Percentiles rank a stretch among this genome's conserved stretches.
phyloP scores from a whole-genome alignment of 2,888 invertebrate genomes.

The Drosophila fungiperda region DNA sequence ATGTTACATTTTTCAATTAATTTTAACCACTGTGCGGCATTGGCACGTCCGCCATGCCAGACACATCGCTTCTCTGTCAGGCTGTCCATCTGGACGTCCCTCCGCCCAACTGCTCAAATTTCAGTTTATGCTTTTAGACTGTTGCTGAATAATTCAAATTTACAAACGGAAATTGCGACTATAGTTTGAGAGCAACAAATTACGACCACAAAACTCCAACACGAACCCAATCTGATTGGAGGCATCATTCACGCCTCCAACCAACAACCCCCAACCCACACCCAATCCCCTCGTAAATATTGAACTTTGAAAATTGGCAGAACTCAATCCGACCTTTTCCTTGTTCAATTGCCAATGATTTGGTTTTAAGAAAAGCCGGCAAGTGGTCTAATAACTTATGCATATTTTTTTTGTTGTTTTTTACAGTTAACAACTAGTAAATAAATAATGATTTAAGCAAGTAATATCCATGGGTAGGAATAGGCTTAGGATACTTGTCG shows the following conservation, averaged over 20 bases:
- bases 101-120: conserved; percentile 24
- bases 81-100: background rate
- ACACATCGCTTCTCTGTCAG: background rate
- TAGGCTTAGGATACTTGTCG: no score
- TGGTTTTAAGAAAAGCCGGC: background rate
- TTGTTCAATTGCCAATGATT: background rate
- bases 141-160: conserved; percentile 58
- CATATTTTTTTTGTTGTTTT: background rate
- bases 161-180: conserved; percentile 56
- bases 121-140: conserved; percentile 42
- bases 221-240: conserved; percentile 18
- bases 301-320: background rate
- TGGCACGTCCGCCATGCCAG: conserved; percentile 13
- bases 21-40: conserved; percentile 17
- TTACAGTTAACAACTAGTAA: no score
- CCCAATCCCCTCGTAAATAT: background rate
- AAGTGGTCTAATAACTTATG: background rate
- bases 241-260: background rate
- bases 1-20: background rate
- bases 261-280: background rate
- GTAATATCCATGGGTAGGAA: no score
- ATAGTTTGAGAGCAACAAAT: conserved; percentile 40
- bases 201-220: conserved; percentile 23
- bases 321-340: background rate
- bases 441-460: no score